Evolutionary conservation across 2,113 vertebrate genomes (phyloP), one percentile per base, ranked within the genome.

Genomic region (Gambusia holbrooki): DNA sequence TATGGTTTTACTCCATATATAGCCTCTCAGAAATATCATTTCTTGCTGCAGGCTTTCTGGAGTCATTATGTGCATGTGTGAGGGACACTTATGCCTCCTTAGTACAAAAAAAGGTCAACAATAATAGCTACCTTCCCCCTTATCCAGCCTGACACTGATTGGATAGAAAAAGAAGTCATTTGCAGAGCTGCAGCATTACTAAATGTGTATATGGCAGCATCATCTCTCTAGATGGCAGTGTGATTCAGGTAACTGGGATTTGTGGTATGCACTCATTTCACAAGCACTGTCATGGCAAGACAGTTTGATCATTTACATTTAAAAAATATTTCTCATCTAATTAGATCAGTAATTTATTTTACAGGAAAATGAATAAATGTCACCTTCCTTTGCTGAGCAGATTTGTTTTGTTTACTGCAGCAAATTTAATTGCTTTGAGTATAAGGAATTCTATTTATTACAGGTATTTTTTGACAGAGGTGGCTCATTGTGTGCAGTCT

Each of bases 201-300:
- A 4, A 69, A 30, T 19, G 15, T 27, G 32, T 54, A 27, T 28
- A 42, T 60, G 67, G 65, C 58, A n/a, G n/a, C 78, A 15, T 45
- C 64, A n/a, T 82, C 40, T 66, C 93, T 92, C 83, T 85, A 93
- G 93, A 88, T 92, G 93, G 93, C 92, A 90, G 86, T 88, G 73
- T 87, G 51, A 80, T 74, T 62, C 63, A 84, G 48, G n/a, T 5
- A 60, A 51, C 32, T 66, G 17, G 58, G 54, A 35, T 76, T 51
- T 77, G 42, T 64, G 33, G 28, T 64, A 54, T 68, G 40, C 2
- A 29, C 9, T 71, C 11, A 13, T 65, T 61, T 25, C 54, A 1
- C 1, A 11, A 19, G 1, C 33, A 5, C 10, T 37, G 27, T 33
- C 22, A 2, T 66, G 19, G 28, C 48, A 66, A 8, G 22, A 60